Evolutionary conservation across 1,140 invertebrate species (phyloP), one percentile per base, ranked within the genome.

Genomic region (Euwallacea similis): DNA sequence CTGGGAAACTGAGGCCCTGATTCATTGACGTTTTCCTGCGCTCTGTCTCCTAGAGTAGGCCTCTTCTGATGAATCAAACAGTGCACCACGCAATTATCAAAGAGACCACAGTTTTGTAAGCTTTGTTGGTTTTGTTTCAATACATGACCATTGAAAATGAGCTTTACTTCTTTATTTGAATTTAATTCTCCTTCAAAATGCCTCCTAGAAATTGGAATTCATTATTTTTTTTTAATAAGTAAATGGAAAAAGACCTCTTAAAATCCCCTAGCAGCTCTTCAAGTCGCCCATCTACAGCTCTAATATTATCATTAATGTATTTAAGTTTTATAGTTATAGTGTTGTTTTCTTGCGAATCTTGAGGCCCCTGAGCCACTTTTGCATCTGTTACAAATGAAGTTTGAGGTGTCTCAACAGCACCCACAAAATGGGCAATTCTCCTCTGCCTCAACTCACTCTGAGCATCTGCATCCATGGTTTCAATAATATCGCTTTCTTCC

Each of bases 141-240:
- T 54, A 95, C 88, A 75, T 93, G 91, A 9, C 94, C 94, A 81
- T 94, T 94, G 80, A 93, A 96, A 59, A 97, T 93, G 56, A 97
- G 83, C 15, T 93, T 88, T 21, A 97, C 89, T 43, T 91, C 82
- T 78, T 93, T 91, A 76, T 92, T 88, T 11, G 89, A 85, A 6
- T 88, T 84, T 65, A 96, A 81, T 82, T 96, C 94, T 41, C 86
- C 83, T 58, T 87, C 85, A 84, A 96, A 97, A 83, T 97, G 90
- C 66, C 89, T 85, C 82, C 93, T 95, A 80, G 63, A 87, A 86
- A n/a, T 33, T 33, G 47, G 47, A 13, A 11, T 11, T 11, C 1
- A 50, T n/a, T n/a, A 50, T 11, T 11, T 11, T 11, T 11, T 50
- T 50, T 10, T 10, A 2, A 6, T 11, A 50, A 50, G 21, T 33